Evolutionary conservation across 53 echinoderm and acorn worm genomes (phyloP).

Genomic region (Mesocentrotus franciscanus): DNA sequence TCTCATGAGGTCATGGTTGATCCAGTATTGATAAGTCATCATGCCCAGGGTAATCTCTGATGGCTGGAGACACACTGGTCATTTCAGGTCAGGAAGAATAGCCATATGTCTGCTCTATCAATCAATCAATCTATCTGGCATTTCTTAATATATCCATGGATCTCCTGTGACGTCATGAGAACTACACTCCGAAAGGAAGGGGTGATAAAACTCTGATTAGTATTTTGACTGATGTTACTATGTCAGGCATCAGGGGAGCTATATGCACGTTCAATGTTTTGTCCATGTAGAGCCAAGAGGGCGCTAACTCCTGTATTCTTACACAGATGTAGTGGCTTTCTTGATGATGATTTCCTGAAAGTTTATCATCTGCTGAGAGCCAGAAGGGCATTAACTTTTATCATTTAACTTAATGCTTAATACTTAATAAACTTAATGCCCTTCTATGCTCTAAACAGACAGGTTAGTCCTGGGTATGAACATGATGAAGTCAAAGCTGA

Average conservation of each 20-base stretch:
- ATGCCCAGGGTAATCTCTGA: neutral
- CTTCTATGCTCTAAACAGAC: neutral
- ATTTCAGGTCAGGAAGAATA: constrained; percentile 29
- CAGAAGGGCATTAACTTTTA: too few relatives aligned
- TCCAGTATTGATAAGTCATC: constrained; percentile 18
- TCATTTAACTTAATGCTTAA: too few relatives aligned
- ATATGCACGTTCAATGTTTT: neutral
- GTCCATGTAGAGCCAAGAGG: too few relatives aligned
- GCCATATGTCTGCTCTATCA: neutral
- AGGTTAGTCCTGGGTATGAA: neutral
- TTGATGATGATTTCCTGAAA: neutral
- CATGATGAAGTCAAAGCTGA: neutral
- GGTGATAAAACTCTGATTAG: constrained; percentile 11
- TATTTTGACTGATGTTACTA: neutral
- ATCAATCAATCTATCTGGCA: constrained; percentile 16
- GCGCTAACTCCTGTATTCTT: too few relatives aligned
- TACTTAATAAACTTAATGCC: too few relatives aligned
- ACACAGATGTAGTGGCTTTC: too few relatives aligned
- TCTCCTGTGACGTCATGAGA: constrained; percentile 7
- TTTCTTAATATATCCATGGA: neutral
- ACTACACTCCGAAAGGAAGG: neutral
- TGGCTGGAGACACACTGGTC: constrained; percentile 15
- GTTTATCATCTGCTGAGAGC: neutral
- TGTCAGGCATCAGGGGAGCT: neutral
- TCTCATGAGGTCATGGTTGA: constrained; percentile 2